phyloP scores from a whole-genome alignment of 2,113 vertebrate genomes.

The Pseudolaguvia tuberculata region DNA sequence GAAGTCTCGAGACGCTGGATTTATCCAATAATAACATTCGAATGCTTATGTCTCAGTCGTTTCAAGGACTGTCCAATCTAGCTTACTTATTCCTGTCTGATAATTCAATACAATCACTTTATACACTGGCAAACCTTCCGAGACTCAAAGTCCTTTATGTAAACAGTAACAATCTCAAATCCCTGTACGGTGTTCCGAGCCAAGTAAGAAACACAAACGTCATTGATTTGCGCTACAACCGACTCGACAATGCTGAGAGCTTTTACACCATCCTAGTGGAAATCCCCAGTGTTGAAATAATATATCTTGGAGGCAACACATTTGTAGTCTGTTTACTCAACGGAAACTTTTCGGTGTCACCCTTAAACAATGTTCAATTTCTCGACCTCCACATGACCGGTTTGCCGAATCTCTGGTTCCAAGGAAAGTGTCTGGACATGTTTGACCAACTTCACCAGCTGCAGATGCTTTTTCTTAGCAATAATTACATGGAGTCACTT shows the following conservation, averaged over 20 bases:
- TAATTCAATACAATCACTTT: conserved; percentile 71
- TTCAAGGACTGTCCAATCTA: conserved; percentile 65
- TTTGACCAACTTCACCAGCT: conserved; percentile 72
- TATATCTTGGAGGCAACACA: conserved; percentile 69
- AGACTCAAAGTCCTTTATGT: conserved; percentile 57
- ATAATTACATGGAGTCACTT: conserved; percentile 72
- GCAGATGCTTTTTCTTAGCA: conserved; percentile 63
- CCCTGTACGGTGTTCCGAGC: not conserved
- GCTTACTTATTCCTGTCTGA: conserved; percentile 68
- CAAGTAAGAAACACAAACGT: conserved; percentile 38
- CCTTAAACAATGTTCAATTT: conserved; percentile 60
- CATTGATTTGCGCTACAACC: conserved; percentile 72
- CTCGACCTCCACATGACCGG: conserved; percentile 77
- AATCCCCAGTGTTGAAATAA: conserved; percentile 52
- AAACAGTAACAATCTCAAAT: conserved; percentile 70
- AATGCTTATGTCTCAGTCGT: conserved; percentile 59
- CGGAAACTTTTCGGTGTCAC: not conserved
- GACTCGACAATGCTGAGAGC: conserved; percentile 61
- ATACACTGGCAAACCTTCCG: conserved; percentile 58
- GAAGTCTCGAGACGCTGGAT: no score
- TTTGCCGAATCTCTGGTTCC: conserved; percentile 74
- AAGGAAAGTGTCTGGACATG: conserved; percentile 69
- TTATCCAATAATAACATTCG: conserved; percentile 83
- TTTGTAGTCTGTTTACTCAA: conserved; percentile 65
- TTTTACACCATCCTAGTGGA: conserved; percentile 64